Percentiles rank a stretch among this genome's conserved stretches.
Conservation (phyloP, 2,797 vertebrate genomes). For the Megaceryle alcyon region DNA sequence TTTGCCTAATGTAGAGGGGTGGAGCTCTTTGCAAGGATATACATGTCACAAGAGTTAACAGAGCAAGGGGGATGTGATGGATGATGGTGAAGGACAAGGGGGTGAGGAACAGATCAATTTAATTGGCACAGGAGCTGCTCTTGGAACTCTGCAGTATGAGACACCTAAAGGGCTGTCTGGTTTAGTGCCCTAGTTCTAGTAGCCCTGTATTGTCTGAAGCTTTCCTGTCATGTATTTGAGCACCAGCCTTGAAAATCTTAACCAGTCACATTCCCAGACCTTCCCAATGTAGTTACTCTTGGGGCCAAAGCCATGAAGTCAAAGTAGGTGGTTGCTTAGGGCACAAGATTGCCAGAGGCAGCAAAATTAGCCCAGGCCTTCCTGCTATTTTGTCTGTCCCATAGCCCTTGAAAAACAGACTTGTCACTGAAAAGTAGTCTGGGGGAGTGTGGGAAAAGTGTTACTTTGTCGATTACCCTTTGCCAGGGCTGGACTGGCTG, state of each 20-base stretch:
- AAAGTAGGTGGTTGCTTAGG: not conserved
- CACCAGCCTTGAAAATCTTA: not conserved
- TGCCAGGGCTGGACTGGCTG: not conserved
- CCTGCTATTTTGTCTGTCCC: not conserved
- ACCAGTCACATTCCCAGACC: not conserved
- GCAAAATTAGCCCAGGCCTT: not conserved
- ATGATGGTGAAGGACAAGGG: accelerated
- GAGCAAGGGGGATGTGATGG: accelerated
- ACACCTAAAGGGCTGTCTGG: not conserved
- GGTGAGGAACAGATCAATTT: not conserved
- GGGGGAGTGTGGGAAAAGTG: not conserved
- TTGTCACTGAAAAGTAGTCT: not conserved
- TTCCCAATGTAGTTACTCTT: not conserved
- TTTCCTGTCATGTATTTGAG: not conserved
- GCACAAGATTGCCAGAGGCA: not conserved
- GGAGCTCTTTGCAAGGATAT: not conserved
- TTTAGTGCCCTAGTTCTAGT: not conserved
- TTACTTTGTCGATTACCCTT: not conserved
- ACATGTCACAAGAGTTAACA: not conserved
- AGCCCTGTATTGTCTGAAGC: not conserved
- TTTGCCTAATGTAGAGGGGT: slow-evolving; percentile 11
- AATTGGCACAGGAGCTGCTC: not conserved
- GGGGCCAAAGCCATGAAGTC: not conserved
- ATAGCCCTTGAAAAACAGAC: not conserved
- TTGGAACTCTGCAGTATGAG: not conserved